Base-by-base conservation (phyloP, 2,113 vertebrate species). In the Alligator sinensis region DNA sequence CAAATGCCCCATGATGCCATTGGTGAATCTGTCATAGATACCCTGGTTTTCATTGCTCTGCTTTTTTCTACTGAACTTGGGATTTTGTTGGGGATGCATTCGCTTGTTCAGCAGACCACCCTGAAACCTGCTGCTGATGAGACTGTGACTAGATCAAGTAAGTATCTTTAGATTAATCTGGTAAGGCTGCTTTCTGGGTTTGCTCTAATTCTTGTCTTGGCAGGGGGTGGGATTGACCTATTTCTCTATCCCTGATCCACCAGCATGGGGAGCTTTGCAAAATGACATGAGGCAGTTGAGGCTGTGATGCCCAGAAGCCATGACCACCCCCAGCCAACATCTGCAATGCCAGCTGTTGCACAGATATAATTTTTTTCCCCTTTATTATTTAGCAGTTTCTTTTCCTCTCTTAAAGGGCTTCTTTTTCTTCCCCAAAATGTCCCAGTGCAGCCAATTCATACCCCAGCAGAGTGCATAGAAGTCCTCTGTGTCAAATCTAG, bases 381-480 rank as follows among this genome's bases (percentile, higher is more conserved):
- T n/a, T 19, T 66, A 14, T n/a, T 87, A 16, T 82, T 80, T 55
- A 80, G 7, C 88, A 28, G 30, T 18, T 77, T 87, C 80, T 93
- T 90, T 57, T 14, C 17, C 34, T 90, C 3, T 70, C 4, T 19
- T 82, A 62, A 86, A 24, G 22, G 70, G 9, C 25, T 22, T 34
- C 2, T 86, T 83, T 47, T 60, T 15, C 12, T 21, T 78, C 24
- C 66, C 4, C 61, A 2, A 17, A 57, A 2, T 21, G 14, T 77
- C 62, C 81, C 17, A 72, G 8, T 12, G 24, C 19, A 58, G 58
- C 15, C 47, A 34, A 0, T 30, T 84, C 59, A 75, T 47, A 77
- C 16, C 28, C 30, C 0, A 0, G 38, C 57, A 79, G 78, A 74
- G 30, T 28, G 19, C 2, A 3, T 75, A 19, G 79, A 30, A 30